Base-by-base conservation (phyloP, 1,140 invertebrate species). In the Philaenus spumarius region DNA sequence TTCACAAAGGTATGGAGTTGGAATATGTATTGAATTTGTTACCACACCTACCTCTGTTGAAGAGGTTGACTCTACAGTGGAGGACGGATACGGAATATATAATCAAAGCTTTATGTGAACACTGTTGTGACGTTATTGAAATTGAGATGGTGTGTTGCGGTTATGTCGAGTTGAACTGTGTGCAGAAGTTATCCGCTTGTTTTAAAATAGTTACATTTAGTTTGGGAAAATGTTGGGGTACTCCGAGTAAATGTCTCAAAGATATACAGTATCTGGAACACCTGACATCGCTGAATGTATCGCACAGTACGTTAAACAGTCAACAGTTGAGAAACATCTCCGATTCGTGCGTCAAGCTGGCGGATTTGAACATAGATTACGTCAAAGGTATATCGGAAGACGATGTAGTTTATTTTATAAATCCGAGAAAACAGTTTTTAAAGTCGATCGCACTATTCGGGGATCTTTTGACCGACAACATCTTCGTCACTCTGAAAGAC, bases 291-390 rank as follows among this genome's bases (percentile, higher is more conserved):
- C 15, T 60, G 23, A 24, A 43, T 30, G 15, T 55, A 26, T 55
- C 54, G 11, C 40, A 55, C 19, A 43, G 42, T 26, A 15, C 22
- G 2, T 22, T 55, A 5, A 43, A 23, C 11, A 15, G 22, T 20
- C 42, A 20, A 22, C n/a, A 40, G 4, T 42, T 61, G 11, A 45
- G 17, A 14, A 11, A 23, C 14, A 45, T 61, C 39, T 50, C 34
- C 9, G 26, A 52, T 35, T 2, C 15, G 1, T 61, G 60, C 52
- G n/a, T 12, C 14, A 45, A 52, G 2, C 15, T 61, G 9, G n/a
- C 22, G 37, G 22, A 48, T 15, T 26, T 61, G 15, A 61, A 61
- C 37, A 14, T 61, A 15, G 60, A 57, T 52, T 57, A 45, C 39
- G 39, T 61, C 2, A 39, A 37, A 17, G 60, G 48, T 35, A 19